Percentiles rank a stretch among this genome's conserved stretches.
These are phyloP conservation scores for Trypoxylon attenuatum DNA, from an alignment of 2,888 invertebrate species.

Conservation along the genomic window DNA sequence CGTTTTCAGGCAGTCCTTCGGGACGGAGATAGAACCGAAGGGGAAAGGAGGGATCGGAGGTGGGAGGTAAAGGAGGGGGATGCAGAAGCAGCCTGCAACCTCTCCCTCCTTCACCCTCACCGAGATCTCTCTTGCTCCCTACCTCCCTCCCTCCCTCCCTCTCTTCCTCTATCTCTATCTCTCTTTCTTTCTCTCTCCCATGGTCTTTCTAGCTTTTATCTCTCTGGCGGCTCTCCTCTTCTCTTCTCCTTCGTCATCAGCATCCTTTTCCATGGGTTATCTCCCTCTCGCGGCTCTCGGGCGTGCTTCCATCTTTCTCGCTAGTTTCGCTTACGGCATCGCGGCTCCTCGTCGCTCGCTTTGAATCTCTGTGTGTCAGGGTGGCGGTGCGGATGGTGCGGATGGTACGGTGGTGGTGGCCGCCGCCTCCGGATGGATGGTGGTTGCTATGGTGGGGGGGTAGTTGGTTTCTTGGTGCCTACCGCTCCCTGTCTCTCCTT, in stretches of 20 bases:
- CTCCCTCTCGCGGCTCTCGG: conserved; percentile 16
- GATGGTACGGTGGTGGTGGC: conserved; percentile 51
- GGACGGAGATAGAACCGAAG: conserved; percentile 5
- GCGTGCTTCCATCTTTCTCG: conserved; percentile 39
- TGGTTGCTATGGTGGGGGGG: conserved; percentile 62
- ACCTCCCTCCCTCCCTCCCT: conserved; percentile 13
- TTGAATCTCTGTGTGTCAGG: conserved; percentile 48
- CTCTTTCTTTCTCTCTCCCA: conserved; percentile 8
- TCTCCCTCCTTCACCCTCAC: conserved; percentile 21
- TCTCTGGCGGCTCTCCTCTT: conserved; percentile 9
- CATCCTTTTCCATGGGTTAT: conserved; percentile 14
- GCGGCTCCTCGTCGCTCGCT: conserved; percentile 35
- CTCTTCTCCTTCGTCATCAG: conserved; percentile 6
- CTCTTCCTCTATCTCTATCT: conserved; percentile 12
- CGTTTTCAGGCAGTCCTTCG: conserved; percentile 34
- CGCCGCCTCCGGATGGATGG: conserved; percentile 60
- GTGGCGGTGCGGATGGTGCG: conserved; percentile 56
- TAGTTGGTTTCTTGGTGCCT: conserved; percentile 57
- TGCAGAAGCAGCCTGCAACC: conserved; percentile 26
- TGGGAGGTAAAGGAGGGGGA: conserved; percentile 35
- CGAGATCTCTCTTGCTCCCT: conserved; percentile 3
- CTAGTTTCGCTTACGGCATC: conserved; percentile 35
- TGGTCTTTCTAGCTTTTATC: conserved; percentile 4
- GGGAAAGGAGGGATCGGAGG: conserved; percentile 18
- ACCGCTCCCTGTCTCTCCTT: conserved; percentile 54